A percentile compares a stretch with the other conserved stretches of the same genome.
phyloP scores from a whole-genome alignment of 2,888 invertebrate genomes.

The Campoplex capitator region DNA sequence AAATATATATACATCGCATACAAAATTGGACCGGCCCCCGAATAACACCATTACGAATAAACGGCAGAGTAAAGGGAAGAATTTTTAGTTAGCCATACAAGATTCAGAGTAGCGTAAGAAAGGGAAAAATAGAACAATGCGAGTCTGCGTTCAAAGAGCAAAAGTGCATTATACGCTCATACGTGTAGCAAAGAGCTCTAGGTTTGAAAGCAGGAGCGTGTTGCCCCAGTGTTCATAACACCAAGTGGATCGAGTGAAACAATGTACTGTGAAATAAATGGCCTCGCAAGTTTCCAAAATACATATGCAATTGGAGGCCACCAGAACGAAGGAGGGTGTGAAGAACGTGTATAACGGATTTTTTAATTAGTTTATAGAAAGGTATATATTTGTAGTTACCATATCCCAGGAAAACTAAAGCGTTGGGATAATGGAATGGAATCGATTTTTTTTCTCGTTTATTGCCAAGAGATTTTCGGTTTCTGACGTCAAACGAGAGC shows the following conservation, averaged over 20 bases:
- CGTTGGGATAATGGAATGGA: not conserved
- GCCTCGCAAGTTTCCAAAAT: constrained; percentile 71
- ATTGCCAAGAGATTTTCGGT: not conserved
- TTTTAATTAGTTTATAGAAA: too few relatives aligned
- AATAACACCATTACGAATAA: constrained; percentile 60
- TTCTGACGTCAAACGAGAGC: not conserved
- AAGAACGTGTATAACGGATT: not conserved
- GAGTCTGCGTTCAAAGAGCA: constrained; percentile 35
- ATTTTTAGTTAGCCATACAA: constrained; percentile 54
- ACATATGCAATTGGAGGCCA: constrained; percentile 70
- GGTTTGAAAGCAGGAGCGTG: constrained; percentile 23
- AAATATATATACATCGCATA: constrained; percentile 39
- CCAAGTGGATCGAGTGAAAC: constrained; percentile 67
- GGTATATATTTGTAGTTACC: too few relatives aligned
- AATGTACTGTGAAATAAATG: constrained; percentile 68
- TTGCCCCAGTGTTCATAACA: constrained; percentile 33
- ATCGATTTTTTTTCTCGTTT: not conserved
- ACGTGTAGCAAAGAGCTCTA: constrained; percentile 52
- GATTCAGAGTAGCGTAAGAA: constrained; percentile 62
- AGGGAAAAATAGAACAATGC: constrained; percentile 37
- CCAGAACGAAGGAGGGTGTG: constrained; percentile 33
- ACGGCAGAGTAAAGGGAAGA: not conserved
- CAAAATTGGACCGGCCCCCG: constrained; percentile 31
- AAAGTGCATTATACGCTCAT: constrained; percentile 56
- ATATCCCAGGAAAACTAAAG: not conserved